Percentiles rank a stretch among this genome's conserved stretches.
Conservation (phyloP, 2,888 invertebrate genomes). For the Acrobasis consociella region DNA sequence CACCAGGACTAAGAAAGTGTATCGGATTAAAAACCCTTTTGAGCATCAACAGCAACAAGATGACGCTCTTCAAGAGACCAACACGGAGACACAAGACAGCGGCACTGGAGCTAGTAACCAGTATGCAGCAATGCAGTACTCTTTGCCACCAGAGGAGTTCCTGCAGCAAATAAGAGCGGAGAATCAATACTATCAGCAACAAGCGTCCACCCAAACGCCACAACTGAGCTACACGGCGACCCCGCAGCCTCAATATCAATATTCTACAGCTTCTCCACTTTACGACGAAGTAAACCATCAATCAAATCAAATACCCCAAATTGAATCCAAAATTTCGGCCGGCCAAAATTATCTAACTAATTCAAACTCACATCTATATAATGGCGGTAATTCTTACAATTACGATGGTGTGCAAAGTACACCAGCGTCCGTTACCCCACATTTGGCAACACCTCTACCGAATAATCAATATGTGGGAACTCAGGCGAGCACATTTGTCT, state of each 20-base stretch:
- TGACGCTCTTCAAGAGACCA: slow-evolving; percentile 45
- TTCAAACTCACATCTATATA: slow-evolving; percentile 57
- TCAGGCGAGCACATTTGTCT: slow-evolving; percentile 63
- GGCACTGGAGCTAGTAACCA: slow-evolving; percentile 75
- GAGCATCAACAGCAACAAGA: slow-evolving; percentile 61
- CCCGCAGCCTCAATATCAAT: slow-evolving; percentile 71
- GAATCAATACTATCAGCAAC: slow-evolving; percentile 64
- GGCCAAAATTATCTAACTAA: slow-evolving; percentile 55
- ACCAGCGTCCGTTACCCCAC: slow-evolving; percentile 61
- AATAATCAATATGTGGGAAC: slow-evolving; percentile 65
- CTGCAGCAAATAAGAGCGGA: slow-evolving; percentile 71
- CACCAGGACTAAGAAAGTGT: slow-evolving; percentile 63
- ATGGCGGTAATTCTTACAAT: slow-evolving; percentile 53
- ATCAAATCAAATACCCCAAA: slow-evolving; percentile 53
- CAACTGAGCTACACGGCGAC: slow-evolving; percentile 67
- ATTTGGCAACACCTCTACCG: slow-evolving; percentile 61
- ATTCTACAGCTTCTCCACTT: slow-evolving; percentile 58
- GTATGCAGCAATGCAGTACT: slow-evolving; percentile 75
- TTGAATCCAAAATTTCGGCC: slow-evolving; percentile 58
- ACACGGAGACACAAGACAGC: slow-evolving; percentile 56
- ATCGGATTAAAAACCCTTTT: slow-evolving; percentile 74
- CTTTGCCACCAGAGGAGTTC: slow-evolving; percentile 76
- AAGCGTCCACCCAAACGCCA: slow-evolving; percentile 62
- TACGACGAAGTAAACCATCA: slow-evolving; percentile 60
- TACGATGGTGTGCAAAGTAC: slow-evolving; percentile 63